Evolutionary conservation across 1,140 invertebrate species (phyloP).

Genomic region (Pachyrhynchus sulphureomaculatus): DNA sequence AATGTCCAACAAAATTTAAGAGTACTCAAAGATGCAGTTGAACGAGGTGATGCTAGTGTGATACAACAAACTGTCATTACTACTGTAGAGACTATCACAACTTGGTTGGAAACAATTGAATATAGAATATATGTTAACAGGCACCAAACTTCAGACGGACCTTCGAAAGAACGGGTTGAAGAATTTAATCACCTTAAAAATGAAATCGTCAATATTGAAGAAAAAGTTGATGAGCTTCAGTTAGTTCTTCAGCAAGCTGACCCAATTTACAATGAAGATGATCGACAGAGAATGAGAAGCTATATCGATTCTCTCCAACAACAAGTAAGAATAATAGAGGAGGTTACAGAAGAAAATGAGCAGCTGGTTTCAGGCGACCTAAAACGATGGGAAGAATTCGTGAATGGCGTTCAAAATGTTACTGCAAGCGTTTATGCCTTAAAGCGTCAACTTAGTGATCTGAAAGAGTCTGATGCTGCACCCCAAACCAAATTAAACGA

Average conservation of each 20-base stretch:
- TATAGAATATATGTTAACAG: slow-evolving; percentile 69
- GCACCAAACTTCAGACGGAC: slow-evolving; percentile 58
- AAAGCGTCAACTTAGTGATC: slow-evolving; percentile 56
- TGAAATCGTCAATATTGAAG: slow-evolving; percentile 56
- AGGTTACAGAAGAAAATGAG: slow-evolving; percentile 63
- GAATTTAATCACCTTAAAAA: slow-evolving; percentile 55
- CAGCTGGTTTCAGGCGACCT: slow-evolving; percentile 61
- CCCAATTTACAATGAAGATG: slow-evolving; percentile 55
- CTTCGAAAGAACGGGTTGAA: slow-evolving; percentile 53
- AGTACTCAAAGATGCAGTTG: slow-evolving; percentile 62
- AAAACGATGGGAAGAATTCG: slow-evolving; percentile 69
- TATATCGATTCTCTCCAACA: slow-evolving; percentile 56
- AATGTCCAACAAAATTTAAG: slow-evolving; percentile 61
- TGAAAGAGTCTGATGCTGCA: slow-evolving; percentile 61
- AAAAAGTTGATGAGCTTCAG: slow-evolving; percentile 53
- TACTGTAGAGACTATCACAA: slow-evolving; percentile 75
- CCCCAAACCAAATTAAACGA: slow-evolving; percentile 63
- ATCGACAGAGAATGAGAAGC: slow-evolving; percentile 52
- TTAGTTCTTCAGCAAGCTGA: slow-evolving; percentile 54
- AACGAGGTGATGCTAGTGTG: slow-evolving; percentile 60
- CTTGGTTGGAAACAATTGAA: slow-evolving; percentile 80
- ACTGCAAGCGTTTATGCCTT: slow-evolving; percentile 57
- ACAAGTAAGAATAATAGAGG: slow-evolving; percentile 61
- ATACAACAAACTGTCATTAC: slow-evolving; percentile 71
- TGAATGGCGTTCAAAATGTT: slow-evolving; percentile 60